Evolutionary conservation across 2,888 invertebrate species (phyloP), one percentile per base, ranked within the genome.

Genomic region (Carabus problematicus): DNA sequence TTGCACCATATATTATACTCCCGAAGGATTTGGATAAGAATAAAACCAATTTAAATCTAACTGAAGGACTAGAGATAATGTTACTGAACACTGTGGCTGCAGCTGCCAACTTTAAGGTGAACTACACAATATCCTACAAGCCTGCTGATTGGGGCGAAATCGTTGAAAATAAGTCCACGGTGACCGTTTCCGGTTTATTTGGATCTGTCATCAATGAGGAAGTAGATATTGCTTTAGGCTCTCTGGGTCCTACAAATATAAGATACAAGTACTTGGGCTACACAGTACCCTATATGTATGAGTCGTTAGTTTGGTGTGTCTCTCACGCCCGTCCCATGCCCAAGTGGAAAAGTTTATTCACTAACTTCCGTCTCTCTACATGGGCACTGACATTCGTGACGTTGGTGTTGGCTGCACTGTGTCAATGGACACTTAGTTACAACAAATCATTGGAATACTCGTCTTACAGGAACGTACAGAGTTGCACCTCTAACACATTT

Each of bases 1-100:
- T 76, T 74, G 77, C 78, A 9, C 81, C 81, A 1, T 81, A 75
- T 67, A 75, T 79, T 6, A 74, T 78, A 7, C 70, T 75, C 14
- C 75, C 76, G 39, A 64, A 71, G 16, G 70, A 70, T 39, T 39
- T 66, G 16, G 14, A 49, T 9, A 6, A 14, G 3, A 55, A 52
- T 16, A 11, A 41, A 41, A 55, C 11, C 42, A 45, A 3, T 29
- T 19, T 42, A 42, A 56, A 64, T 8, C 12, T 64, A 16, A 64
- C 55, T 2, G 62, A 72, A 39, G 79, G 79, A 19, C 70, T 79
- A 14, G 79, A 79, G 70, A 71, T 76, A 1, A 73, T 73, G 64
- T 64, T 78, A n/a, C 39, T 78, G 19, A 74, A 77, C 64, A 68
- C 75, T 7, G 71, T 79, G 40, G 75, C 77, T 3, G 70, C 76